These are phyloP conservation scores for Harmothoe impar DNA, from an alignment of 2,888 invertebrate species.

Conservation along the genomic window DNA sequence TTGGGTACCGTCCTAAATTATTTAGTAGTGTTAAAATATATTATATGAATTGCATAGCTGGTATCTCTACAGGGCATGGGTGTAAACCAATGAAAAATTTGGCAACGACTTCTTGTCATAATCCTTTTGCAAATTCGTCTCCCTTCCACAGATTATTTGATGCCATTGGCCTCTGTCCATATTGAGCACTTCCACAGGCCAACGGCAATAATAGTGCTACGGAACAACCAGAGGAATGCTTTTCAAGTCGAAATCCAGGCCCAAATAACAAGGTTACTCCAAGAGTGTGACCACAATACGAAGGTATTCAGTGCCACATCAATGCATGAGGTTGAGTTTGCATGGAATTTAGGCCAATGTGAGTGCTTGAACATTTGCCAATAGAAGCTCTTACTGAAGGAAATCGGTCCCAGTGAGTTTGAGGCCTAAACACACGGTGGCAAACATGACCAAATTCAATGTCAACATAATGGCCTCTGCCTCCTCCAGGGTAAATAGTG, in stretches of 20 bases:
- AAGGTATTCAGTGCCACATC: neutral
- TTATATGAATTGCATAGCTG: too few species aligned
- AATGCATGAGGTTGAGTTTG: neutral
- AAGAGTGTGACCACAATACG: neutral
- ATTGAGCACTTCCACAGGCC: too few species aligned
- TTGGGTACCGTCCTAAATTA: too few species aligned
- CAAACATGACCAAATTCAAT: conserved; percentile 14
- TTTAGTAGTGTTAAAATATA: too few species aligned
- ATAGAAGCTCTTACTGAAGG: neutral
- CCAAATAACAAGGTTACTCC: neutral
- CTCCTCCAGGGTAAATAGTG: neutral
- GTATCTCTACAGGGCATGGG: too few species aligned
- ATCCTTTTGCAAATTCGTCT: too few species aligned
- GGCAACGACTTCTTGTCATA: too few species aligned
- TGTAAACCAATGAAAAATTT: too few species aligned
- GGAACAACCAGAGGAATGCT: neutral
- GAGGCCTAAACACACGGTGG: neutral
- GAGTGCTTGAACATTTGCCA: neutral
- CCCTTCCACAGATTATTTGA: too few species aligned
- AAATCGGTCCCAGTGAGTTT: neutral
- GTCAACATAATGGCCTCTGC: neutral
- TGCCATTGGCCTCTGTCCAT: too few species aligned
- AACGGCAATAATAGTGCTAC: neutral
- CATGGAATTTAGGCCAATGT: neutral
- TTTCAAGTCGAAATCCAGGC: neutral